Evolutionary conservation across 2,113 vertebrate species (phyloP).

Genomic region (Pteruthius melanotis): DNA sequence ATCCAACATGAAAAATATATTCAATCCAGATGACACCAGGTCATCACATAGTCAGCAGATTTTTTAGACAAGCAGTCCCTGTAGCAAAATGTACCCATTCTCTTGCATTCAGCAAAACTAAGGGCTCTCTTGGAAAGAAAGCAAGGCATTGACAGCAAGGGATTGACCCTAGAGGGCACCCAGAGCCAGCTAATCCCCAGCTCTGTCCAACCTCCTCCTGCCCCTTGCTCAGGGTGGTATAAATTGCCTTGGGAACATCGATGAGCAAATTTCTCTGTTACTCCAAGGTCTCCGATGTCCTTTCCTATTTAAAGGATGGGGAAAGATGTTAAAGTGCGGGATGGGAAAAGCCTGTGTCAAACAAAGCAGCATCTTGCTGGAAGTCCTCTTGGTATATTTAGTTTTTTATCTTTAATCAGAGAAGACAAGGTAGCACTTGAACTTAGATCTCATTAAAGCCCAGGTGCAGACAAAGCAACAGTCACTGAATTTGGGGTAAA

Average conservation of each 20-base stretch:
- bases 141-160: not conserved
- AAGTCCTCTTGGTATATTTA: not conserved
- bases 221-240: not conserved
- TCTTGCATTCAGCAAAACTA: not conserved
- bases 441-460: not conserved
- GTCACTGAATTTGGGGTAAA: not conserved
- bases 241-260: not conserved
- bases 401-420: not conserved
- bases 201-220: not conserved
- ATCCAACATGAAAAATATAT: not conserved
- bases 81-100: not conserved
- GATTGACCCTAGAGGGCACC: not conserved
- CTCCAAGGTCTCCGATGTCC: not conserved
- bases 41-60: not conserved
- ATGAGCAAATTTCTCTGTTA: not conserved
- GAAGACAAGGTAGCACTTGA: not conserved
- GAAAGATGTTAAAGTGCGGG: not conserved
- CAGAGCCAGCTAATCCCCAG: not conserved
- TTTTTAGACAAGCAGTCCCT: not conserved
- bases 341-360: not conserved
- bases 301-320: not conserved
- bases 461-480: not conserved
- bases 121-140: not conserved
- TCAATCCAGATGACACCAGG: not conserved
- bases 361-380: not conserved